Evolutionary conservation across 2,888 invertebrate genomes (phyloP), one percentile per base, ranked within the genome.

Genomic region (Polydrusus cervinus): DNA sequence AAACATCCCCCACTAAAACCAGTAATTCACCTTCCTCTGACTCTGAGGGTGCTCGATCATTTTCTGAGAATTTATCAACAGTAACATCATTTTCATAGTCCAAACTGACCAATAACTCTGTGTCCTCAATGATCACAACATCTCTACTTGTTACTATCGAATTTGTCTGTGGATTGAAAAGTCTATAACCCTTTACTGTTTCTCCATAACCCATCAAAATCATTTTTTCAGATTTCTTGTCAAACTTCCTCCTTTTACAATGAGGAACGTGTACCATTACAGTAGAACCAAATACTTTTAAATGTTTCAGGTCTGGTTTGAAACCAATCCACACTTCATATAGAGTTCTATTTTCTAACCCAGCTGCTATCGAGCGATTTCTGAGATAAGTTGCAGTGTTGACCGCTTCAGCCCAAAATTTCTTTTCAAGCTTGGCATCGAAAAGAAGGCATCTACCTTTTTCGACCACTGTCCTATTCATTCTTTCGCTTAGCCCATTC

Each of bases 311-410:
- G n/a, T n/a, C n/a, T n/a, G 38, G 38, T 9, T 38, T 38, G 38
- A 38, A 5, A 38, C 38, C 43, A 10, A 3, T 11, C 80, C 81
- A 82, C 79, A 0, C 75, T 16, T 47, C 47, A 16, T 11, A 47
- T 47, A 9, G 47, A 16, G 47, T 38, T 47, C 9, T 43, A 13
- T 16, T 16, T 1, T 83, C 71, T 49, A 45, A 43, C 10, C 61
- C 68, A 9, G 30, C 10, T 13, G 20, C 47, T 47, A 55, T 6
- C 8, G 75, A 76, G 67, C 82, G 71, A 49, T 83, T 83, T 30
- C 8, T 5, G 9, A 80, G 25, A 64, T 81, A 82, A 3, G 79
- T 78, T 6, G 81, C 81, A n/a, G 80, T 80, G 66, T 74, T 77
- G 0, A 80, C 77, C 9, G 80, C 79, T 78, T 81, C 78, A 72